These are phyloP conservation scores for Onychorhynchus coronatus DNA, from an alignment of 2,113 vertebrate species.

Conservation along the genomic window DNA sequence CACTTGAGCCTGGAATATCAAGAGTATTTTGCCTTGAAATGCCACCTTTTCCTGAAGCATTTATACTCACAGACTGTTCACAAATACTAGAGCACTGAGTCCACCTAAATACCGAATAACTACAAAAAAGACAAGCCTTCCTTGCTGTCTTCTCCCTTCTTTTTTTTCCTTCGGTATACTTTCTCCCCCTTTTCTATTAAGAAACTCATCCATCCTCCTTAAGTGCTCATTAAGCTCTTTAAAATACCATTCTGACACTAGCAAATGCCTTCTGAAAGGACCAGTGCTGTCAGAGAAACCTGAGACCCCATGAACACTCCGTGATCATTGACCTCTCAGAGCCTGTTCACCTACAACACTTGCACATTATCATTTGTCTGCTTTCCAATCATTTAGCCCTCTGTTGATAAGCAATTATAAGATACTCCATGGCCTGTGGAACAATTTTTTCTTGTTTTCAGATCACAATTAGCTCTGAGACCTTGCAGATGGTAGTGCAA, in stretches of 20 bases:
- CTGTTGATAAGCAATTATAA: neutral
- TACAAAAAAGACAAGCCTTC: neutral
- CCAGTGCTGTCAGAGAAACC: neutral
- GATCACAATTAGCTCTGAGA: neutral
- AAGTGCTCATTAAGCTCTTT: neutral
- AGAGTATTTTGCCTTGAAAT: slow-evolving; percentile 21
- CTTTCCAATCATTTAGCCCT: neutral
- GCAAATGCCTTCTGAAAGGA: neutral
- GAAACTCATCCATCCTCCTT: neutral
- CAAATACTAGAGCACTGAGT: neutral
- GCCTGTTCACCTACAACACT: neutral
- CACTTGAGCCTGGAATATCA: slow-evolving; percentile 17
- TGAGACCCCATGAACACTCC: rapidly evolving
- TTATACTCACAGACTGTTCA: neutral
- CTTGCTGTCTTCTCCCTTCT: neutral
- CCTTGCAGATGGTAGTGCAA: neutral
- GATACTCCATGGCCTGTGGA: neutral
- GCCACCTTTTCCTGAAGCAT: neutral
- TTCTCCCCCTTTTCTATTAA: neutral
- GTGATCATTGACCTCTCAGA: neutral
- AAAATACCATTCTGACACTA: neutral
- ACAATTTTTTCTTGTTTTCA: neutral
- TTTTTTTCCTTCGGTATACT: neutral
- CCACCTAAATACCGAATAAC: neutral
- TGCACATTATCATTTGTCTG: neutral